Evolutionary conservation across 2,113 vertebrate genomes (phyloP).

Genomic region (Leucosticte australis): DNA sequence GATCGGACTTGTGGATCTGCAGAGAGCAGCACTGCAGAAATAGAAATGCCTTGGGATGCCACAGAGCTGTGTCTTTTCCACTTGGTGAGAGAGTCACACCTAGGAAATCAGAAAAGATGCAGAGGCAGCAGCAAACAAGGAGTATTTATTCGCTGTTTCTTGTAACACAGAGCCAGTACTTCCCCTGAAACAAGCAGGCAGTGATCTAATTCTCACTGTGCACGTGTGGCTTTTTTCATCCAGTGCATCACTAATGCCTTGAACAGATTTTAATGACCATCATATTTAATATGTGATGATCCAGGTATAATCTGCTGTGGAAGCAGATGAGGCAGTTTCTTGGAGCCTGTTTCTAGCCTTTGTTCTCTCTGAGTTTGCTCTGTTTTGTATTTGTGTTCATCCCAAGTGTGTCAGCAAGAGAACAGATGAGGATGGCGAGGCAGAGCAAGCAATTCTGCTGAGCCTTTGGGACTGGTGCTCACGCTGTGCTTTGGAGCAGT

Average conservation of each 20-base stretch:
- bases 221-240: neutral
- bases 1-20: neutral
- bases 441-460: accelerated
- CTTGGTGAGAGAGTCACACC: neutral
- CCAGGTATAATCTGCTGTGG: neutral
- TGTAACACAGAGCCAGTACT: neutral
- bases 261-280: neutral
- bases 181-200: neutral
- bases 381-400: neutral
- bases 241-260: neutral
- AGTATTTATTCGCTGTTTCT: neutral
- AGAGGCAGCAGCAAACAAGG: neutral
- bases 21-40: neutral
- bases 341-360: neutral
- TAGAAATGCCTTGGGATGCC: neutral
- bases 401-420: neutral
- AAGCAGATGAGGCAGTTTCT: neutral
- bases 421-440: neutral
- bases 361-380: neutral
- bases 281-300: neutral
- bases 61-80: neutral
- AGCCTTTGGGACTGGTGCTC: neutral
- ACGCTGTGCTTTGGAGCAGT: accelerated
- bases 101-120: neutral
- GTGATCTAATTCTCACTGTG: neutral